phyloP scores from a whole-genome alignment of 2,113 vertebrate genomes.

The Saguinus imperator region DNA sequence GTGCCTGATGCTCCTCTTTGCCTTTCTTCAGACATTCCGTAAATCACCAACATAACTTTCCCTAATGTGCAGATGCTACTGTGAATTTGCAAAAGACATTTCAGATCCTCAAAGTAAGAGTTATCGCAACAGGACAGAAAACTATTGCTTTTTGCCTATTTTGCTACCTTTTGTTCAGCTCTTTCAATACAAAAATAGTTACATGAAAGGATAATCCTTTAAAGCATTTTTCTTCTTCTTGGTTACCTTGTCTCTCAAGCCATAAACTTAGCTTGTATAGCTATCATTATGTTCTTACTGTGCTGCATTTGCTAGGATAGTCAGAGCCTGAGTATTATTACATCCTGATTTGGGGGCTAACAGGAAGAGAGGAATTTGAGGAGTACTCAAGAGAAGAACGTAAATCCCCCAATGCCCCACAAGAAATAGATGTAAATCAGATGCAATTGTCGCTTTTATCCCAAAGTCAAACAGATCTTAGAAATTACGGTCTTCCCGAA shows the following conservation, averaged over 20 bases:
- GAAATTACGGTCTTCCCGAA: not conserved
- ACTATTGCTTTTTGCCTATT: not conserved
- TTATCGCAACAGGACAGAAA: not conserved
- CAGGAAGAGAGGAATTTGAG: conserved; percentile 14
- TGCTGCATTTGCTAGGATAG: not conserved
- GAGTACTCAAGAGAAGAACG: not conserved
- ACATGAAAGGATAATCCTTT: not conserved
- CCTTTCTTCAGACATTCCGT: not conserved
- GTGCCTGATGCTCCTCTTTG: not conserved
- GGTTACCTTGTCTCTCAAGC: not conserved
- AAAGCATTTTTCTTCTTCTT: conserved; percentile 7
- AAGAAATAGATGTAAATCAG: conserved; percentile 24
- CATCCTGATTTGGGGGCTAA: not conserved
- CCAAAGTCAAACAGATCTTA: conserved; percentile 35
- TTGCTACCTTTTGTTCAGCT: not conserved
- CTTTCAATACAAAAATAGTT: not conserved
- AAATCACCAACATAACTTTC: not conserved
- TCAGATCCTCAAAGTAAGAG: not conserved
- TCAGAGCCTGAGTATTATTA: not conserved
- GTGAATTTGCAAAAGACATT: not conserved
- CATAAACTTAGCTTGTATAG: not conserved
- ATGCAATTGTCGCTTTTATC: not conserved
- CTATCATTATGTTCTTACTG: not conserved
- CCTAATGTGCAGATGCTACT: not conserved
- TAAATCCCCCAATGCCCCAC: not conserved